Conservation (phyloP, 2,888 invertebrate genomes). For the Noctuana brunneofusca region DNA sequence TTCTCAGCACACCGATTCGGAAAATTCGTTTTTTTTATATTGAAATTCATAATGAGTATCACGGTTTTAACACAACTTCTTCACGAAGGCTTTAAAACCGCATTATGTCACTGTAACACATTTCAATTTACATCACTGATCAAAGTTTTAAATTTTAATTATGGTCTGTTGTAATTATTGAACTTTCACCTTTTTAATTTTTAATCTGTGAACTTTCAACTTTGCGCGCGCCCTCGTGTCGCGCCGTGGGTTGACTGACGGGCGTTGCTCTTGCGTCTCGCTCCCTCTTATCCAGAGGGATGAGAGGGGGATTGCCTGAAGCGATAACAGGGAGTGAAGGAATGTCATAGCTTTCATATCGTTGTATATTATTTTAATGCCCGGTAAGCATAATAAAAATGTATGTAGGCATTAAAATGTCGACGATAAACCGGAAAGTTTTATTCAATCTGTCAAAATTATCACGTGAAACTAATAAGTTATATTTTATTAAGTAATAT, state of each 20-base stretch:
- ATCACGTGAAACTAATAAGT: background rate
- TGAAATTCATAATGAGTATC: background rate
- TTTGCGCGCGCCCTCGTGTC: constrained; percentile 34
- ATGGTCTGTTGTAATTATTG: constrained; percentile 17
- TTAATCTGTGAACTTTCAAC: constrained; percentile 33
- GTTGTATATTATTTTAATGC: constrained; percentile 29
- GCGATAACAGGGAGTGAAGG: constrained; percentile 34
- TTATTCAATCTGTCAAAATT: too few relatives aligned
- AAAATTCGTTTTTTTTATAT: background rate
- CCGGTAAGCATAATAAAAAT: constrained; percentile 7
- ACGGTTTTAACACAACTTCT: background rate
- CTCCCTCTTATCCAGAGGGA: constrained; percentile 63
- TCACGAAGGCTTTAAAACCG: background rate
- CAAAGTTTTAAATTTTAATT: constrained; percentile 4
- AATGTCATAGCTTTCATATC: constrained; percentile 22
- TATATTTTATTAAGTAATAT: background rate
- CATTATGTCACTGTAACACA: constrained; percentile 2
- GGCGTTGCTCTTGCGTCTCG: constrained; percentile 45
- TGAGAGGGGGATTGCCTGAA: constrained; percentile 53
- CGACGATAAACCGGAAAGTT: too few relatives aligned
- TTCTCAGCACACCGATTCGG: background rate
- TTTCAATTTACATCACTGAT: background rate
- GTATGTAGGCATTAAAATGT: constrained; percentile 6
- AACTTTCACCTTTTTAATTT: constrained; percentile 26
- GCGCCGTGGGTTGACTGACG: constrained; percentile 60